A percentile compares a stretch with the other conserved stretches of the same genome.
Conservation (phyloP, 2,888 invertebrate genomes). For the Volucella inflata region DNA sequence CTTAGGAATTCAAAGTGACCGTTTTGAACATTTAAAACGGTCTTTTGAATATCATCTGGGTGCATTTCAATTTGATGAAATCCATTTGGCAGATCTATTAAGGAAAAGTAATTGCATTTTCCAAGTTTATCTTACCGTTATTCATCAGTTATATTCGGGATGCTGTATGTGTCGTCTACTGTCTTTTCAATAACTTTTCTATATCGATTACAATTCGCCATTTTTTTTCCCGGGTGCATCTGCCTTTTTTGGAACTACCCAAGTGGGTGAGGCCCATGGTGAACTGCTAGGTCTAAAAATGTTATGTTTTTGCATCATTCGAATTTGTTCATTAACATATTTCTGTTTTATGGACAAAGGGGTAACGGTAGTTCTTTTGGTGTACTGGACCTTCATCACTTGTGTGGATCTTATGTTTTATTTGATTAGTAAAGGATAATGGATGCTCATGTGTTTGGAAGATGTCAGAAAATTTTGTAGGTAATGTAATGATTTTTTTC, state of each 20-base stretch:
- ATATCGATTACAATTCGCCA: conserved; percentile 42
- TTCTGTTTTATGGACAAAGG: conserved; percentile 19
- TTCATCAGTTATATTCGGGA: conserved; percentile 24
- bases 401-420: conserved; percentile 28
- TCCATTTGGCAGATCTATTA: conserved; percentile 22
- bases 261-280: conserved; percentile 26
- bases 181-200: conserved; percentile 23
- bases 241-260: conserved; percentile 8
- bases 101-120: conserved; percentile 43
- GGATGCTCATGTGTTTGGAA: conserved; percentile 3
- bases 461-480: conserved; percentile 6
- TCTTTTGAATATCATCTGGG: conserved; percentile 27
- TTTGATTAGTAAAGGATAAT: conserved; percentile 21
- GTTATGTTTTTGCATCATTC: conserved; percentile 17
- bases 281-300: conserved; percentile 35
- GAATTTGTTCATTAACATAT: conserved; percentile 22
- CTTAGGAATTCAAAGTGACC: conserved; percentile 42
- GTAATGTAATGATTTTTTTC: conserved; percentile 9
- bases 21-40: conserved; percentile 28
- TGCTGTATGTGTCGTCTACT: conserved; percentile 26
- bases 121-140: conserved; percentile 33
- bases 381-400: conserved; percentile 30
- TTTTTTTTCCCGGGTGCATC: too few species aligned
- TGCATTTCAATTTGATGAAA: conserved; percentile 46
- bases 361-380: conserved; percentile 33